Evolutionary conservation across 2,113 vertebrate genomes (phyloP).

Genomic region (Dasypus novemcinctus): DNA sequence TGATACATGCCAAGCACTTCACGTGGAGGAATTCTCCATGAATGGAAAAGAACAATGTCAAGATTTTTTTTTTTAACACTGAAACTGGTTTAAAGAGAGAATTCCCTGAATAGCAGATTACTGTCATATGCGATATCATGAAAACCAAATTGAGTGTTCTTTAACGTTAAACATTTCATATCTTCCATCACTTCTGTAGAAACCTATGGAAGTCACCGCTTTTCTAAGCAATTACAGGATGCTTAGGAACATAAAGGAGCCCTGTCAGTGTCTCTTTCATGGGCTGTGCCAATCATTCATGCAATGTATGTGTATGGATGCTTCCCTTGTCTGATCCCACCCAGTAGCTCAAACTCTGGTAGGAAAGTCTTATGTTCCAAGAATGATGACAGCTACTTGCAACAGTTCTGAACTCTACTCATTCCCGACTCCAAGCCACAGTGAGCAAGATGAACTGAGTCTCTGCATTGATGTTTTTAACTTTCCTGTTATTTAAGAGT

Average conservation of each 20-base stretch:
- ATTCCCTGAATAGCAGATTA: background rate
- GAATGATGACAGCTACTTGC: background rate
- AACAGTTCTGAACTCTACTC: background rate
- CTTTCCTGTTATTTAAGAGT: conserved; percentile 53
- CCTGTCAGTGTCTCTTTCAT: accelerated
- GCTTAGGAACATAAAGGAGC: background rate
- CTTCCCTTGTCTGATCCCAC: too few species aligned
- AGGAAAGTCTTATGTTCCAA: background rate
- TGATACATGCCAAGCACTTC: conserved; percentile 42
- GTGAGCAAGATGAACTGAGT: background rate
- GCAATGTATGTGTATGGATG: accelerated
- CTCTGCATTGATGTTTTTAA: background rate
- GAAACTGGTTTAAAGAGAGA: background rate
- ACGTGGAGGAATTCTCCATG: conserved; percentile 64
- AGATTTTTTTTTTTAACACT: background rate
- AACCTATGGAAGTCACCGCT: background rate
- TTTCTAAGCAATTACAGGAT: background rate
- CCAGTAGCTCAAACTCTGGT: background rate
- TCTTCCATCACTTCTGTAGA: background rate
- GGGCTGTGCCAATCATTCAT: accelerated
- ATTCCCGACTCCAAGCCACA: background rate
- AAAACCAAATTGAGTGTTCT: background rate
- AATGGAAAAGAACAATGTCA: conserved; percentile 53
- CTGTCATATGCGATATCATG: conserved; percentile 63
- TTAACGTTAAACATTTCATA: background rate